phyloP scores from a whole-genome alignment of 92 coral and sea anemone genomes.

The Metridium senile region DNA sequence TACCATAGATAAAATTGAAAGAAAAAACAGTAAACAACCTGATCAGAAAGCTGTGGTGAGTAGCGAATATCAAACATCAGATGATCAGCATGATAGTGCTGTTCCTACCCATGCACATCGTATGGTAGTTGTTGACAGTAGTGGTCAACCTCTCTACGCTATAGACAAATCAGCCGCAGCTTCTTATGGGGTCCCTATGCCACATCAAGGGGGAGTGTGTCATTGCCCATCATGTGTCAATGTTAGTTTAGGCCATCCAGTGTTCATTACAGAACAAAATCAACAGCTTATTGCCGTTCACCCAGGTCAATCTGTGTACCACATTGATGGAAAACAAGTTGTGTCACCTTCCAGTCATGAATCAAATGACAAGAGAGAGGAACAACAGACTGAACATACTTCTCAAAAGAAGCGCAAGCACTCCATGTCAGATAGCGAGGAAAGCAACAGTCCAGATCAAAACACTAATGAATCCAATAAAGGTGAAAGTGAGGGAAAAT shows the following conservation, averaged over 20 bases:
- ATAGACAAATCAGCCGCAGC: constrained; percentile 29
- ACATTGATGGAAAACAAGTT: constrained; percentile 24
- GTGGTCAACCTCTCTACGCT: constrained; percentile 56
- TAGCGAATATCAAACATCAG: constrained; percentile 15
- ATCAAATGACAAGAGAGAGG: constrained; percentile 9
- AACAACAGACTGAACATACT: constrained; percentile 9
- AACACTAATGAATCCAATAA: constrained; percentile 3
- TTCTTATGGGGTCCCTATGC: constrained; percentile 25
- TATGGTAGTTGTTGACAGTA: constrained; percentile 57
- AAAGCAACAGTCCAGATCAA: constrained; percentile 9
- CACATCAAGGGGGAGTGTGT: constrained; percentile 31
- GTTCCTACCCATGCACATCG: constrained; percentile 34
- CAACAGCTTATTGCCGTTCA: constrained; percentile 31
- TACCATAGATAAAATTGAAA: constrained; percentile 61
- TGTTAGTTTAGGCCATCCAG: constrained; percentile 21
- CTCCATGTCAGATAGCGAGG: constrained; percentile 1
- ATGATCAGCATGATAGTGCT: constrained; percentile 18
- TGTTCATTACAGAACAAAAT: constrained; percentile 22
- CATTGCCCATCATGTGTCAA: constrained; percentile 32
- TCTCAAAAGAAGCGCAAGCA: constrained; percentile 16
- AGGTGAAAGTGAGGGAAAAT: constrained; percentile 34
- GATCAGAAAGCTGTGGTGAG: constrained; percentile 14
- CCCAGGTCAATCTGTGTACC: constrained; percentile 34
- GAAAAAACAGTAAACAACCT: constrained; percentile 17
- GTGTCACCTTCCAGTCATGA: constrained; percentile 1